Evolutionary conservation across 2,888 invertebrate species (phyloP).

Genomic region (Alsophila aescularia): DNA sequence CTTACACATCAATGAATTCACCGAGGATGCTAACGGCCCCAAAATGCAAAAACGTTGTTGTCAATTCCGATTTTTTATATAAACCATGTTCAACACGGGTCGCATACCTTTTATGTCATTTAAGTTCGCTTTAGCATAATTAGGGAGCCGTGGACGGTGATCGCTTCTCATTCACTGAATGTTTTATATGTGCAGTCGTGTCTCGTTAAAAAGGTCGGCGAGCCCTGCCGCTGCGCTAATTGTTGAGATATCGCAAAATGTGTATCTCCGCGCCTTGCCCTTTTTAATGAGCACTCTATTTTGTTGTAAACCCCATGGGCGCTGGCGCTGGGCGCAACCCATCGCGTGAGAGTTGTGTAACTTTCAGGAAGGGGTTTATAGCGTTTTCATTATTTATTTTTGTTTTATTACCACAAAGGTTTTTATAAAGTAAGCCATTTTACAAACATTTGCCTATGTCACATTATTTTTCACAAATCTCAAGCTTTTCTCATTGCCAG

Average conservation of each 20-base stretch:
- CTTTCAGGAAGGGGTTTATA: not conserved
- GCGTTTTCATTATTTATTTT: slow-evolving; percentile 6
- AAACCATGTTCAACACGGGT: slow-evolving; percentile 12
- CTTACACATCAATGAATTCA: not conserved
- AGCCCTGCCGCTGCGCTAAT: slow-evolving; percentile 17
- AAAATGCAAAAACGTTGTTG: slow-evolving; percentile 9
- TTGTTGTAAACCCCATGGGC: slow-evolving; percentile 53
- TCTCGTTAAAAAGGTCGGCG: slow-evolving; percentile 15
- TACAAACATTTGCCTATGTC: no score
- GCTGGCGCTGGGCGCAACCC: not conserved
- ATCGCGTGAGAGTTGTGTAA: not conserved
- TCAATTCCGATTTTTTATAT: slow-evolving; percentile 11
- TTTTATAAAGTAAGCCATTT: not conserved
- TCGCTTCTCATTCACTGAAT: slow-evolving; percentile 19
- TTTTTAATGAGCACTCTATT: slow-evolving; percentile 53
- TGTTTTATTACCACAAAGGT: not conserved
- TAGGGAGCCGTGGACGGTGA: slow-evolving; percentile 2
- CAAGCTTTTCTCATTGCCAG: no score
- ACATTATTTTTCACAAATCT: no score
- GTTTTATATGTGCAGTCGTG: slow-evolving; percentile 16
- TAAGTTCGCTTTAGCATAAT: slow-evolving; percentile 19
- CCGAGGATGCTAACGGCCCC: not conserved
- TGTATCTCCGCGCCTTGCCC: slow-evolving; percentile 24
- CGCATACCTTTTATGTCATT: slow-evolving; percentile 11
- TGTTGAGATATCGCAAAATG: slow-evolving; percentile 23